phyloP scores from a whole-genome alignment of 2,797 vertebrate genomes.

The Peromyscus melanophrys region DNA sequence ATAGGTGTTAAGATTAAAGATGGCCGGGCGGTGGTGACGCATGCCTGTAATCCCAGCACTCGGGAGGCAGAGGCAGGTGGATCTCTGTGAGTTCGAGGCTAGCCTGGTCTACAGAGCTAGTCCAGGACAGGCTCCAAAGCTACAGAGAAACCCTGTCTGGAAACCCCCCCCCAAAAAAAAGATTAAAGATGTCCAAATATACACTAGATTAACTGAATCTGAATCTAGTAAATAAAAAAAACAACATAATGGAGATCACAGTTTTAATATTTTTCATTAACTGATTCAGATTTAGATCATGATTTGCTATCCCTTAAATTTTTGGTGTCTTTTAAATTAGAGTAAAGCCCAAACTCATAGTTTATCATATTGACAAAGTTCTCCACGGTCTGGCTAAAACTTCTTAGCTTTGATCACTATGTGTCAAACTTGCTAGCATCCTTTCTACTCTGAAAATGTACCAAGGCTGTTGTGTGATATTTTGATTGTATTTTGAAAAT shows the following conservation, averaged over 20 bases:
- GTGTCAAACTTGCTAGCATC: background rate
- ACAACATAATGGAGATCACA: background rate
- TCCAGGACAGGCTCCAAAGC: no score
- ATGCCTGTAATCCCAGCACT: no score
- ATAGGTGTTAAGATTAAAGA: conserved; percentile 21
- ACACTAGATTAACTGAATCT: background rate
- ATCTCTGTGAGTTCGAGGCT: no score
- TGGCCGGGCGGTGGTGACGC: background rate
- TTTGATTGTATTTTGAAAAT: no score
- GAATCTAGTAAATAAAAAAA: conserved; percentile 12
- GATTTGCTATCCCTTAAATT: conserved; percentile 47
- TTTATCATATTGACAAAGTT: conserved; percentile 1
- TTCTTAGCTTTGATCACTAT: conserved; percentile 1
- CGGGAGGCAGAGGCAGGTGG: no score
- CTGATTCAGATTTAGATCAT: background rate
- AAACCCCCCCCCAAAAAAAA: background rate
- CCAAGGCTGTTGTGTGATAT: background rate
- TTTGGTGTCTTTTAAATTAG: conserved; percentile 22
- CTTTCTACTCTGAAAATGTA: conserved; percentile 13
- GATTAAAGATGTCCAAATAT: conserved; percentile 12
- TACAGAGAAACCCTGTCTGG: no score
- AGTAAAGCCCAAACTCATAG: conserved; percentile 24
- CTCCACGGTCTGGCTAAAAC: background rate
- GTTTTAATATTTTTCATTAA: background rate
- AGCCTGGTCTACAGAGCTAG: no score